These are phyloP conservation scores for Pristionchus maxplancki DNA, from an alignment of 2,888 invertebrate genomes.

Conservation along the genomic window DNA sequence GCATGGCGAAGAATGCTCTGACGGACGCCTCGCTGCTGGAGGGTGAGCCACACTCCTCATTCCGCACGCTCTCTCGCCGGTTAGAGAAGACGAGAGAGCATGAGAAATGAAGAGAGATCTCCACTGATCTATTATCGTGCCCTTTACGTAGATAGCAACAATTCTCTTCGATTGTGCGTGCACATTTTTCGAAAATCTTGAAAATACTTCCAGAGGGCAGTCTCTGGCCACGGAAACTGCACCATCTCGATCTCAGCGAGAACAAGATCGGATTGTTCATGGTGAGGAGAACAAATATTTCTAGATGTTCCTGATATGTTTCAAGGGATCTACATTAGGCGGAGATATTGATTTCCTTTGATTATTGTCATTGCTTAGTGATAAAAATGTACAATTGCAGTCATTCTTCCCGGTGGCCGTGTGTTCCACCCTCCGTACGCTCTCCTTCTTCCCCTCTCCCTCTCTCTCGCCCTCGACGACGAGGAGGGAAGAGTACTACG, in stretches of 20 bases:
- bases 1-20: conserved; percentile 63
- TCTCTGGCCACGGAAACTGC: conserved; percentile 68
- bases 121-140: too few relatives aligned
- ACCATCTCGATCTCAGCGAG: conserved; percentile 64
- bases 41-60: background rate
- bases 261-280: conserved; percentile 62
- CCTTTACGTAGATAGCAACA: too few relatives aligned
- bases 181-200: too few relatives aligned
- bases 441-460: conserved; percentile 53
- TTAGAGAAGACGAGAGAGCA: too few relatives aligned
- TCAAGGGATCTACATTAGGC: background rate
- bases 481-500: conserved; percentile 54
- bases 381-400: conserved; percentile 52
- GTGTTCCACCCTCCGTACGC: conserved; percentile 62
- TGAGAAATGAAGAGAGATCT: too few relatives aligned
- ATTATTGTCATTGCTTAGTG: background rate
- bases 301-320: background rate
- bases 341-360: background rate
- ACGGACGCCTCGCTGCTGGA: conserved; percentile 59
- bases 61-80: too few relatives aligned
- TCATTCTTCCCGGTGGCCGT: conserved; percentile 60
- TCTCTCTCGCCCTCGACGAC: conserved; percentile 10
- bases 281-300: conserved; percentile 51
- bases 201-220: background rate
- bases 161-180: background rate